A percentile compares a stretch with the other conserved stretches of the same genome.
Evolutionary conservation across 2,888 invertebrate species (phyloP).

Genomic region (Lathronympha strigana): DNA sequence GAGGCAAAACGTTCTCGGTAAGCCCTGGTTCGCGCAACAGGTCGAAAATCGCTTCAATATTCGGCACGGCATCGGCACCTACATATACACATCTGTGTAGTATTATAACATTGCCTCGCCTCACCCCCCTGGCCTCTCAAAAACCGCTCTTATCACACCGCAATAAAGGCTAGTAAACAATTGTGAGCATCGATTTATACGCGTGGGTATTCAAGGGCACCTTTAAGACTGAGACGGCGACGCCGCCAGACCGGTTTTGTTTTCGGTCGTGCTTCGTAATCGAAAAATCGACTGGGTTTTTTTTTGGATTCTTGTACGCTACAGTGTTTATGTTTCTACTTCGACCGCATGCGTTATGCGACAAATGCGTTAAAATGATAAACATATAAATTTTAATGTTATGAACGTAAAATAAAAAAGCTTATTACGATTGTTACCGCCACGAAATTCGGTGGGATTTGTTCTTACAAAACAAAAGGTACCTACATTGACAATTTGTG

Average conservation of each 20-base stretch:
- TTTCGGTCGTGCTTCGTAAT: background rate
- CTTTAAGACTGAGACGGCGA: background rate
- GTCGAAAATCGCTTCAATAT: background rate
- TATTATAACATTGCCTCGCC: background rate
- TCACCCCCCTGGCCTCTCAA: background rate
- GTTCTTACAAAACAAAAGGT: too few species aligned
- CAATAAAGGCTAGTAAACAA: background rate
- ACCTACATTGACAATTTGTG: too few species aligned
- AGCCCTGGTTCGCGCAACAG: background rate
- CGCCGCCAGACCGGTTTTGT: conserved; percentile 8
- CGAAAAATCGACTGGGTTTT: background rate
- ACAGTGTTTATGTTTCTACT: background rate
- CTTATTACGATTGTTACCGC: too few species aligned
- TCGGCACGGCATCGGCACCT: background rate
- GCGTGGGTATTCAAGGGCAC: conserved; percentile 8
- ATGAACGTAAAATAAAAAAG: too few species aligned
- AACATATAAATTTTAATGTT: too few species aligned
- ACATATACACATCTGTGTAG: background rate
- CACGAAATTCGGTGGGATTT: too few species aligned
- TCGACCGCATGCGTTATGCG: too few species aligned
- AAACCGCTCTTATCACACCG: background rate
- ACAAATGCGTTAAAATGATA: too few species aligned
- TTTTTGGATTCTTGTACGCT: background rate
- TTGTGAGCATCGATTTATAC: background rate
- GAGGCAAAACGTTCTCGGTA: too few species aligned